Base-by-base conservation (phyloP, 2,113 vertebrate species). In the Corynorhinus townsendii region DNA sequence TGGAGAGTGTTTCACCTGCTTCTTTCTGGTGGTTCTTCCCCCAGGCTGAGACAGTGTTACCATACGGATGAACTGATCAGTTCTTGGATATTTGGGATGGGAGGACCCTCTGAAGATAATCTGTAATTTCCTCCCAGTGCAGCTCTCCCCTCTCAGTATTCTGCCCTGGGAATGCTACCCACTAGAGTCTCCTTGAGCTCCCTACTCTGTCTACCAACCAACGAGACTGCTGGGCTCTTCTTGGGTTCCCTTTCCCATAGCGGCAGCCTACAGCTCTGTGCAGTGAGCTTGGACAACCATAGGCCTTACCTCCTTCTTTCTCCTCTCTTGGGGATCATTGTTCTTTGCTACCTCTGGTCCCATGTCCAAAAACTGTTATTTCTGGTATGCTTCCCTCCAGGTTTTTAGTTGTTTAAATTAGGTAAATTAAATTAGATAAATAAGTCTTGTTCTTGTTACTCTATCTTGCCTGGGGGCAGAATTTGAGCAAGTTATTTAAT, bases 401-500 rank as follows among this genome's bases (percentile, higher is more conserved):
- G 20, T 73, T 91, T 96, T 85, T 56, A 49, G 76, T 81, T 93
- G 62, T 87, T 93, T 85, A 93, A 93, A 33, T 76, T 68, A n/a
- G 64, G 17, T n/a, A 68, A 68, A 68, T n/a, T 33, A 68, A 52
- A 96, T 94, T 71, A 93, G 72, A 24, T 84, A 80, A 54, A n/a
- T 95, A 47, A 80, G 62, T 90, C 73, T 96, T 90, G 54, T 49
- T n/a, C 66, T 47, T 90, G 19, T 88, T 85, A 85, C 11, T 91
- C 38, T 7, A 33, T 89, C 28, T 82, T 94, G 52, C 47, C 59
- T 72, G 54, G 71, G 77, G 91, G 90, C 20, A 89, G 79, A 40
- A 82, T 94, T 95, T 95, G 69, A 94, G 22, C 43, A 79, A 96
- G n/a, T 92, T 88, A 92, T 72, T 92, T 81, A 81, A n/a, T 86